Base-by-base conservation (phyloP, 2,797 vertebrate species). In the Scleropages formosus region DNA sequence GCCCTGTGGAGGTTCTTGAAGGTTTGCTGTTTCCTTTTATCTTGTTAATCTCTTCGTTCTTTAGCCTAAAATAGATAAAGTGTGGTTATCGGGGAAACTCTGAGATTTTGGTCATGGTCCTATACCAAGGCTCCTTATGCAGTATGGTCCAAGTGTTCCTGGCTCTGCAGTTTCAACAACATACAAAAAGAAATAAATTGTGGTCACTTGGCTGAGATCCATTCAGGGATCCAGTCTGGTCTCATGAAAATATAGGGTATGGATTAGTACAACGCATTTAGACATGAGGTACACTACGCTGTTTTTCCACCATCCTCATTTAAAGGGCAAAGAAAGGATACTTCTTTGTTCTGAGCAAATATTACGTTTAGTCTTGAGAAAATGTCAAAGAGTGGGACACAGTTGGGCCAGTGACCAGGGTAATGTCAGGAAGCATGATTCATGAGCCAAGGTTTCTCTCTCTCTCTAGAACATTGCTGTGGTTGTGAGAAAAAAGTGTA, bases 261-360 rank as follows among this genome's bases (percentile, higher is more conserved):
- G 75, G 75, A 76, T 76, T 76, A 76, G 59, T 22, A 47, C 59
- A 61, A n/a, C 13, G 67, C 68, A 64, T 56, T 71, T 24, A 76
- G 31, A 26, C 67, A 72, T 76, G 60, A 26, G 26, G 59, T 53
- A 24, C 60, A 63, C 39, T 27, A 72, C 26, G 39, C 24, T 46
- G 31, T 75, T 70, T 71, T 76, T 76, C 75, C 75, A 64, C 20
- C 10, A 27, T 27, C 59, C 44, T 72, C 26, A 59, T 12, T 26
- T 87, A 73, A 0, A 39, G 86, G 85, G 64, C 74, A 56, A 73
- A 58, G 61, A 66, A 73, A 26, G 70, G 31, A 58, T 64, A 59
- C 70, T 27, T 73, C 74, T 79, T 73, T 76, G 58, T 75, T 70
- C 59, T 58, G 12, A 77, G 56, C 58, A 63, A 72, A 77, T 72